These are phyloP conservation scores for Cavia porcellus DNA, from an alignment of 2,113 vertebrate genomes.

Conservation along the genomic window DNA sequence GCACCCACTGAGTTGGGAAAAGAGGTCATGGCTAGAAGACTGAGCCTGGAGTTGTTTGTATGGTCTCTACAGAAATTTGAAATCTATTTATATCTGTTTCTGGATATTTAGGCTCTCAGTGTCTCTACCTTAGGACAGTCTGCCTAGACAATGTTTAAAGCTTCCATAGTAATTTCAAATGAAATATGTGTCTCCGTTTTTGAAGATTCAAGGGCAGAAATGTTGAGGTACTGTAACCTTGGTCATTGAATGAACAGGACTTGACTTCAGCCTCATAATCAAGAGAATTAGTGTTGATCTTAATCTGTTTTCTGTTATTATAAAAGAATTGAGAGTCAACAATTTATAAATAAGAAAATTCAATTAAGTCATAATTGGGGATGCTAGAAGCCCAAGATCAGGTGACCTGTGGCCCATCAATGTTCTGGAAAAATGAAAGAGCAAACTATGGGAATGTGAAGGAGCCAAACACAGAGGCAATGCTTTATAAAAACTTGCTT, in stretches of 20 bases:
- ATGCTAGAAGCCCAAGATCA: not conserved
- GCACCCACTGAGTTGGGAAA: not conserved
- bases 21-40: not conserved
- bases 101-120: not conserved
- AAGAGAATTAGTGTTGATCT: not conserved
- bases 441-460: fast-evolving
- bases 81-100: slow-evolving; percentile 37
- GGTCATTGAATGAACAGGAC: not conserved
- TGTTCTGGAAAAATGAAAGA: not conserved
- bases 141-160: not conserved
- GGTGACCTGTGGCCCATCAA: not conserved
- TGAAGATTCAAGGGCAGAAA: not conserved
- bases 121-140: not conserved
- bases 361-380: not conserved
- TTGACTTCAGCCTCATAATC: not conserved
- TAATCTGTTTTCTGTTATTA: not conserved
- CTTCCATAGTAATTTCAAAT: not conserved
- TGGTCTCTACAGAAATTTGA: not conserved
- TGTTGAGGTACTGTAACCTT: not conserved
- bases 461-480: not conserved
- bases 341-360: not conserved
- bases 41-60: not conserved
- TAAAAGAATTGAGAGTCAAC: not conserved
- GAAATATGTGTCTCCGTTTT: not conserved
- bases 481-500: fast-evolving